These are phyloP conservation scores for Calliopum simillimum DNA, from an alignment of 2,888 invertebrate genomes.

Conservation along the genomic window DNA sequence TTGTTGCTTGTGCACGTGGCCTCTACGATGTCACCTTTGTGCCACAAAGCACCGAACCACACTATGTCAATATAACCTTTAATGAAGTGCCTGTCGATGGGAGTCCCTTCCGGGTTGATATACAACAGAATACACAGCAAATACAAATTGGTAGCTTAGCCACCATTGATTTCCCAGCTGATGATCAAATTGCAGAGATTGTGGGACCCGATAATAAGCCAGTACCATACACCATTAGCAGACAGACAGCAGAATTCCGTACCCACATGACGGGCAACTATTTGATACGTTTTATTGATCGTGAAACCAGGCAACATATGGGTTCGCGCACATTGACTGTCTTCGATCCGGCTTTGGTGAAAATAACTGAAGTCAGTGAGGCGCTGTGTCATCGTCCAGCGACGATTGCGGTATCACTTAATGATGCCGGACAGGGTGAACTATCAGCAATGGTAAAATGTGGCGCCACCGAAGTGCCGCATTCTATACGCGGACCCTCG, in stretches of 20 bases:
- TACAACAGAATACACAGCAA: slow-evolving; percentile 78
- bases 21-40: slow-evolving; percentile 93
- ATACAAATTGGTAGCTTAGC: slow-evolving; percentile 75
- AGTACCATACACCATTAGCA: slow-evolving; percentile 73
- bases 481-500: slow-evolving; percentile 79
- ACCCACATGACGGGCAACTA: slow-evolving; percentile 82
- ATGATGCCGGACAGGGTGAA: slow-evolving; percentile 86
- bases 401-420: slow-evolving; percentile 81
- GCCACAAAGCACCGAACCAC: slow-evolving; percentile 88
- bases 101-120: slow-evolving; percentile 88
- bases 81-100: slow-evolving; percentile 92
- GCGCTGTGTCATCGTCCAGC: slow-evolving; percentile 85
- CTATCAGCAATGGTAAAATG: slow-evolving; percentile 84
- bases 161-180: slow-evolving; percentile 73
- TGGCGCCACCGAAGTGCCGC: slow-evolving; percentile 84
- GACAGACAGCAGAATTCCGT: slow-evolving; percentile 79
- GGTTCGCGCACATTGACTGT: slow-evolving; percentile 80
- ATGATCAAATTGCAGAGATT: slow-evolving; percentile 76
- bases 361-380: slow-evolving; percentile 80
- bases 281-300: slow-evolving; percentile 75
- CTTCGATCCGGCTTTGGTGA: slow-evolving; percentile 80
- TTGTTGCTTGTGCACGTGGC: slow-evolving; percentile 87
- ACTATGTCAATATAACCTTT: slow-evolving; percentile 93
- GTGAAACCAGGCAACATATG: slow-evolving; percentile 73
- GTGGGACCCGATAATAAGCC: slow-evolving; percentile 74